Conservation (phyloP, 2,113 vertebrate genomes). For the Carassius gibelio region DNA sequence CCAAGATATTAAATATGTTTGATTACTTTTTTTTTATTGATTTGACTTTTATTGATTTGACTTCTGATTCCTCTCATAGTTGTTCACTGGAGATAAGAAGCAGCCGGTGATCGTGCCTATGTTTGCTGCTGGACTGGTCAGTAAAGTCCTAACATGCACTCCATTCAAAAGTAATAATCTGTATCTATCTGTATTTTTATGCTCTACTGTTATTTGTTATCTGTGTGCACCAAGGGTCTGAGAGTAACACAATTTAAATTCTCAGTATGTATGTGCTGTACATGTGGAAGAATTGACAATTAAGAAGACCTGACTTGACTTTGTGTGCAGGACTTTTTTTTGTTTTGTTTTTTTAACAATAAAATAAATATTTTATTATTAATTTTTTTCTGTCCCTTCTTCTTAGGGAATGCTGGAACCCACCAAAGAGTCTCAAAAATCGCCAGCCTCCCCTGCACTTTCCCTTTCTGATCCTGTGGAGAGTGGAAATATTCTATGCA, state of each 20-base stretch:
- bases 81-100: constrained; percentile 90
- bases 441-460: constrained; percentile 81
- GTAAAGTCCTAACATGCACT: constrained; percentile 55
- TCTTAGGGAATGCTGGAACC: constrained; percentile 89
- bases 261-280: no score
- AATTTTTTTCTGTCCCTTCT: constrained; percentile 41
- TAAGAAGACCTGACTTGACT: no score
- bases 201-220: no score
- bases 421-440: constrained; percentile 89
- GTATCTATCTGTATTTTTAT: no score
- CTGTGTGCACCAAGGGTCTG: no score
- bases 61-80: constrained; percentile 66
- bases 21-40: no score
- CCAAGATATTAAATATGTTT: no score
- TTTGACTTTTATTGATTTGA: neutral
- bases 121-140: constrained; percentile 90
- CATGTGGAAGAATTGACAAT: no score
- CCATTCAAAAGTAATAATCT: neutral
- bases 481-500: constrained; percentile 65
- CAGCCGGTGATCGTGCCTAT: constrained; percentile 87
- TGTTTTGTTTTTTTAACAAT: no score
- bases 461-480: constrained; percentile 79
- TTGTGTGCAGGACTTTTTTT: neutral
- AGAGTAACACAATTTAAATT: no score
- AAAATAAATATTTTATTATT: neutral